phyloP scores from a whole-genome alignment of 2,113 vertebrate species.

The Tragelaphus strepsiceros region DNA sequence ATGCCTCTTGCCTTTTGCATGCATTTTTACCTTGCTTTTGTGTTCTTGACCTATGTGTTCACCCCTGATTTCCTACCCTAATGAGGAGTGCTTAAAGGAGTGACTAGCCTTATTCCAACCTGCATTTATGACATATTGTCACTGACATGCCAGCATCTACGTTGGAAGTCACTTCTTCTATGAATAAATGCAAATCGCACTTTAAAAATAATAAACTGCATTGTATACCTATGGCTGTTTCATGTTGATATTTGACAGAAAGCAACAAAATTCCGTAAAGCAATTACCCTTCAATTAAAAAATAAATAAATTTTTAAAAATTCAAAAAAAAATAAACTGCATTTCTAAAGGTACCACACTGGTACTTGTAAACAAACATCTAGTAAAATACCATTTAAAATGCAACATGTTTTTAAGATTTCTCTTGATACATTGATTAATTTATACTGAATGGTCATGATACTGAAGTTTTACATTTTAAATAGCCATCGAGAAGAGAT shows the following conservation, averaged over 20 bases:
- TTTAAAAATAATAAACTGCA: background rate
- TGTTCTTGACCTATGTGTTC: background rate
- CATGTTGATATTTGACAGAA: background rate
- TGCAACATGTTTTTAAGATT: background rate
- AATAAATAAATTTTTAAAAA: background rate
- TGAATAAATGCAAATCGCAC: background rate
- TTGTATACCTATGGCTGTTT: background rate
- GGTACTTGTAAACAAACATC: background rate
- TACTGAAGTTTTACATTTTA: conserved; percentile 10
- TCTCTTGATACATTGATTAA: background rate
- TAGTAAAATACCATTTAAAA: background rate
- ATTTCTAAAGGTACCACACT: background rate
- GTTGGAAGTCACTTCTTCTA: background rate
- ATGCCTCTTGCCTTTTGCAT: background rate
- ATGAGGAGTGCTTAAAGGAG: background rate
- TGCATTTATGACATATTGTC: background rate
- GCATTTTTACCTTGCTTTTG: background rate
- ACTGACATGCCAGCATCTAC: background rate
- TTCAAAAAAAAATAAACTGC: background rate
- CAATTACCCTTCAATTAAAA: background rate
- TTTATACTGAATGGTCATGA: background rate
- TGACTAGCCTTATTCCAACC: background rate
- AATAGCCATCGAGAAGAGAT: background rate
- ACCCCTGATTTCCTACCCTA: background rate
- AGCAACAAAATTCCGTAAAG: background rate